These are phyloP conservation scores for Pachycephus smyrnensis DNA, from an alignment of 2,888 invertebrate species.

Conservation along the genomic window DNA sequence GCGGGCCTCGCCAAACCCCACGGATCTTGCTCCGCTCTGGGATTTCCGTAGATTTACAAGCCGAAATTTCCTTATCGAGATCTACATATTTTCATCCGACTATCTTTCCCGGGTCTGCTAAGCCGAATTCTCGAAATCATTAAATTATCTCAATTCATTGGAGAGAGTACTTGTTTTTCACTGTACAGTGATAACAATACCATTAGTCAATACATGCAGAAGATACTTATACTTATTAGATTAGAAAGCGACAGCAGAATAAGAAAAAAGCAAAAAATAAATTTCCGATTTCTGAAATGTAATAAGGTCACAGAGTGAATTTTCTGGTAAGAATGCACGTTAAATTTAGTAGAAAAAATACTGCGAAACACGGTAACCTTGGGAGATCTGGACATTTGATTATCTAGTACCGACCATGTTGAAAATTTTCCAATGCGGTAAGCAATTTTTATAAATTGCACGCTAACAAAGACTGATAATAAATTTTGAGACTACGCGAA, in stretches of 20 bases:
- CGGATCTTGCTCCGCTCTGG: slow-evolving; percentile 20
- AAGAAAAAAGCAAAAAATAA: not conserved
- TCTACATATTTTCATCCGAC: slow-evolving; percentile 27
- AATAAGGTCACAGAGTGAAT: not conserved
- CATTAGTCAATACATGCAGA: not conserved
- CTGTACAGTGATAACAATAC: not conserved
- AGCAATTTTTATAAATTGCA: too few relatives aligned
- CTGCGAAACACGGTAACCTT: too few relatives aligned
- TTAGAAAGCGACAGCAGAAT: not conserved
- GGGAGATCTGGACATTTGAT: too few relatives aligned
- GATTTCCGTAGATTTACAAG: slow-evolving; percentile 47
- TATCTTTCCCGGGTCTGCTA: not conserved
- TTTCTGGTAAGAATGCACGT: too few relatives aligned
- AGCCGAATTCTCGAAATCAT: not conserved
- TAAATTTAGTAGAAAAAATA: too few relatives aligned
- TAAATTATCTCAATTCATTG: not conserved
- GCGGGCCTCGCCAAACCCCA: slow-evolving; percentile 20
- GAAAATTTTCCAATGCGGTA: too few relatives aligned
- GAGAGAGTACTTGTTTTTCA: not conserved
- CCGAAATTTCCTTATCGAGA: slow-evolving; percentile 50
- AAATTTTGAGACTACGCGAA: too few relatives aligned
- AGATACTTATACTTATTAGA: not conserved
- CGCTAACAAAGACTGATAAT: too few relatives aligned
- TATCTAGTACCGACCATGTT: too few relatives aligned
- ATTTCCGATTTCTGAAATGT: not conserved